Conservation (phyloP, 2,888 invertebrate species). For the Allygus modestus region DNA sequence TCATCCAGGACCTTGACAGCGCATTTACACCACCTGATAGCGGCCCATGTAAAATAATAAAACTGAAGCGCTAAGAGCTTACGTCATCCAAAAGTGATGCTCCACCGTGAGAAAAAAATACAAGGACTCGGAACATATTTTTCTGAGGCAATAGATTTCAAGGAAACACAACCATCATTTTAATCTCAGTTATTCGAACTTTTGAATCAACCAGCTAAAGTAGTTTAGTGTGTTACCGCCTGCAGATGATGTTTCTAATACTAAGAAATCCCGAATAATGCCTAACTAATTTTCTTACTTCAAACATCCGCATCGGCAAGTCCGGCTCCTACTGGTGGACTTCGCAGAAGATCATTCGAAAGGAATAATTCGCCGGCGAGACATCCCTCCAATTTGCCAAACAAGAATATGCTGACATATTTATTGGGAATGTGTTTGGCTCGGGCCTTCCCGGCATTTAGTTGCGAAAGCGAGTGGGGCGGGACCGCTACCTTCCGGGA, state of each 20-base stretch:
- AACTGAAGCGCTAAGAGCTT: slow-evolving; percentile 9
- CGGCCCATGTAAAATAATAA: slow-evolving; percentile 15
- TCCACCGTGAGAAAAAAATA: slow-evolving; percentile 14
- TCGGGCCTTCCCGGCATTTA: slow-evolving; percentile 48
- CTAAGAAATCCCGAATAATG: too few relatives aligned
- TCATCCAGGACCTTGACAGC: not conserved
- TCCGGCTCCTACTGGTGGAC: not conserved
- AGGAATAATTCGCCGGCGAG: slow-evolving; percentile 1
- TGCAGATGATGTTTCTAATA: too few relatives aligned
- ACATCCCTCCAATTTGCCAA: slow-evolving; percentile 15
- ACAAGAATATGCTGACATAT: slow-evolving; percentile 51
- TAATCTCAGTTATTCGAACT: too few relatives aligned
- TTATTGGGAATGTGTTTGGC: slow-evolving; percentile 35
- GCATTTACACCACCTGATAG: slow-evolving; percentile 13
- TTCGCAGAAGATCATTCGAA: not conserved
- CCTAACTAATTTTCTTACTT: too few relatives aligned
- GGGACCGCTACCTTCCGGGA: slow-evolving; percentile 51
- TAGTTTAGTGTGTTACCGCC: too few relatives aligned
- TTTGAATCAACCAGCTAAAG: too few relatives aligned
- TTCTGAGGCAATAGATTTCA: too few relatives aligned
- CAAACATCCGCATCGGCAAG: not conserved
- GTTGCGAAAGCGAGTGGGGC: slow-evolving; percentile 45
- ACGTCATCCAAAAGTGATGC: not conserved
- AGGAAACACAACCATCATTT: too few relatives aligned
- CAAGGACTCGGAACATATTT: not conserved